Base-by-base conservation (phyloP, 1,140 invertebrate species). In the Heliconius eleuchia region DNA sequence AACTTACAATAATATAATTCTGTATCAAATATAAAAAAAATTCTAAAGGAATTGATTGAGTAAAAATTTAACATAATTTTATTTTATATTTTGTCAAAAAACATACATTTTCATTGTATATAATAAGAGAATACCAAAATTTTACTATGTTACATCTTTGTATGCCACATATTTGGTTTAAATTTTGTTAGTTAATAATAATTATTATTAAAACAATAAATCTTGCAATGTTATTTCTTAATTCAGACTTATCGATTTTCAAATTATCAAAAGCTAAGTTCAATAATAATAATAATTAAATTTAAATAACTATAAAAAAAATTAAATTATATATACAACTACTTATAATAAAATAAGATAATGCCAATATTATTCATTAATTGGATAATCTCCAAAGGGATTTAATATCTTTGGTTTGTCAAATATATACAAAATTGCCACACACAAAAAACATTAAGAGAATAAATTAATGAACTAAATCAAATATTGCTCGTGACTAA, bases 391-490 rank as follows among this genome's bases (percentile, higher is more conserved):
- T 89, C 87, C 86, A 92, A 90, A 89, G 85, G 85, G 86, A 91
- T 84, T 88, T 76, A 78, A 83, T 85, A 83, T 94, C 92, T 94
- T 94, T 94, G 92, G 92, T 92, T 89, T 86, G 87, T 87, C 83
- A 89, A 37, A 89, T 92, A 93, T 94, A 88, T 94, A 94, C 90
- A 92, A 88, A 85, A 82, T 66, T 80, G 85, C 82, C 84, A 83
- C 66, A 83, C 16, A 19, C 19, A 52, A 37, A 78, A 84, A 85
- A 75, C 79, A 78, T 84, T 89, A 90, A 91, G 90, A 90, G 89
- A 87, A 83, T 79, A 79, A 72, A 74, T 78, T 78, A 76, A 77
- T 73, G 78, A 82, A 82, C 84, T 87, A 90, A 90, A 87, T 83
- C 80, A 84, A 88, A 87, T 88, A 90, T 91, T 91, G 89, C 87